These are phyloP conservation scores for Agrochola circellaris DNA, from an alignment of 2,888 invertebrate genomes.

Conservation along the genomic window DNA sequence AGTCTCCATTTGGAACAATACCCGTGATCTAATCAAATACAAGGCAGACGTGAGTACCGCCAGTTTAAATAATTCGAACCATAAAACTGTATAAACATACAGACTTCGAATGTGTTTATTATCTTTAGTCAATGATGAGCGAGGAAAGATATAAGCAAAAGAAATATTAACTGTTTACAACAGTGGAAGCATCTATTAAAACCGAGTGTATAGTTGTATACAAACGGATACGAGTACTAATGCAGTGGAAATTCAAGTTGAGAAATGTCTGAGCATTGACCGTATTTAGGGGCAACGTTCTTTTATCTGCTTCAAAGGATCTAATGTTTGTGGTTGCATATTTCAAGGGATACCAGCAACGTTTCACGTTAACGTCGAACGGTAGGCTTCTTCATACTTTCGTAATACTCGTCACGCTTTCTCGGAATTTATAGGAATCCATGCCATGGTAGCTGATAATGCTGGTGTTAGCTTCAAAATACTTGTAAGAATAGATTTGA, in stretches of 20 bases:
- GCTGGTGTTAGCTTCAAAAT: conserved; percentile 10
- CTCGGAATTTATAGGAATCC: conserved; percentile 12
- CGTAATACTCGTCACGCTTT: conserved; percentile 53
- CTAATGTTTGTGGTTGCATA: conserved; percentile 56
- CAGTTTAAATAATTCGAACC: conserved; percentile 43
- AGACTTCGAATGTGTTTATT: conserved; percentile 62
- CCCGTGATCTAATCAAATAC: conserved; percentile 54
- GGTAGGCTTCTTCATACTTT: conserved; percentile 42
- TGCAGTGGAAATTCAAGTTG: conserved; percentile 76
- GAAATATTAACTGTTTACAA: conserved; percentile 63
- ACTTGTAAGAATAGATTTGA: conserved; percentile 15
- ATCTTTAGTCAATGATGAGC: conserved; percentile 58
- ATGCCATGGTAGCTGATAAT: conserved; percentile 1
- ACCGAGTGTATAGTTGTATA: conserved; percentile 51
- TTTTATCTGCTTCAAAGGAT: conserved; percentile 71
- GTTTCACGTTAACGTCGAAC: conserved; percentile 31
- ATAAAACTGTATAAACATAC: conserved; percentile 61
- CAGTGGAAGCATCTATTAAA: conserved; percentile 59
- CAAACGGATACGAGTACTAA: conserved; percentile 71
- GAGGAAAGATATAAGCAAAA: conserved; percentile 51
- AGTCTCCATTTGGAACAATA: conserved; percentile 49
- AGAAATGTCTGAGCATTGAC: conserved; percentile 71
- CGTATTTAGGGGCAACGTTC: conserved; percentile 70
- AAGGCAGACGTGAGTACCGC: conserved; percentile 31
- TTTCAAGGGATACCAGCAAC: conserved; percentile 47